These are phyloP conservation scores for Eupithecia tripunctaria DNA, from an alignment of 2,888 invertebrate genomes.

Conservation along the genomic window DNA sequence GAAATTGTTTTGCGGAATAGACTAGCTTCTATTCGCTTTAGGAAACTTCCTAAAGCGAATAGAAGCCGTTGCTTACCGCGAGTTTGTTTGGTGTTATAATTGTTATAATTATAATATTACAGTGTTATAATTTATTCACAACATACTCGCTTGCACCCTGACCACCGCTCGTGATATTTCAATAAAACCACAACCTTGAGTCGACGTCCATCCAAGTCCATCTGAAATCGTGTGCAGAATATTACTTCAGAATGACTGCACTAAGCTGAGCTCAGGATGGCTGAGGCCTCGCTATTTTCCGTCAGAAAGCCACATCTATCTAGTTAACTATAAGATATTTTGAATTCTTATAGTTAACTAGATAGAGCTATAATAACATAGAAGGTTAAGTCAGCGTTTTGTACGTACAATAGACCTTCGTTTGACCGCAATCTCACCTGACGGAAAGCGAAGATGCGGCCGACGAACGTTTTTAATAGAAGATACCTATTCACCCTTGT, in stretches of 20 bases:
- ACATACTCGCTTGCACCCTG: slow-evolving; percentile 9
- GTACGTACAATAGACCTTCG: too few species aligned
- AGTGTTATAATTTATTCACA: neutral
- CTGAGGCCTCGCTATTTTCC: neutral
- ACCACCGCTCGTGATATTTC: slow-evolving; percentile 17
- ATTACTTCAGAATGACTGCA: slow-evolving; percentile 30
- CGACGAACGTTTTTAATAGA: too few species aligned
- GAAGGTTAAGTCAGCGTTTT: too few species aligned
- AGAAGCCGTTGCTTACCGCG: neutral
- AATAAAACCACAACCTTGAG: slow-evolving; percentile 32
- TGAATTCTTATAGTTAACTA: too few species aligned
- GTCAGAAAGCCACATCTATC: neutral
- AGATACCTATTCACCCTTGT: too few species aligned
- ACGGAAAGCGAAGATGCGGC: too few species aligned
- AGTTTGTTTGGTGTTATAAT: neutral
- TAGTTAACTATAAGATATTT: too few species aligned
- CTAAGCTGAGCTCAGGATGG: slow-evolving; percentile 5
- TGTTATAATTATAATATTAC: too few species aligned
- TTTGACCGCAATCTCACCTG: too few species aligned
- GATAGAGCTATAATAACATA: too few species aligned
- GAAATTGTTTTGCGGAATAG: neutral
- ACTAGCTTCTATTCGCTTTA: too few species aligned
- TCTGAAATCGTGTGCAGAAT: slow-evolving; percentile 30
- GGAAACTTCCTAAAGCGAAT: neutral
- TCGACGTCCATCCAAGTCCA: slow-evolving; percentile 23